These are phyloP conservation scores for Pimpla rufipes DNA, from an alignment of 2,888 invertebrate genomes.

Conservation along the genomic window DNA sequence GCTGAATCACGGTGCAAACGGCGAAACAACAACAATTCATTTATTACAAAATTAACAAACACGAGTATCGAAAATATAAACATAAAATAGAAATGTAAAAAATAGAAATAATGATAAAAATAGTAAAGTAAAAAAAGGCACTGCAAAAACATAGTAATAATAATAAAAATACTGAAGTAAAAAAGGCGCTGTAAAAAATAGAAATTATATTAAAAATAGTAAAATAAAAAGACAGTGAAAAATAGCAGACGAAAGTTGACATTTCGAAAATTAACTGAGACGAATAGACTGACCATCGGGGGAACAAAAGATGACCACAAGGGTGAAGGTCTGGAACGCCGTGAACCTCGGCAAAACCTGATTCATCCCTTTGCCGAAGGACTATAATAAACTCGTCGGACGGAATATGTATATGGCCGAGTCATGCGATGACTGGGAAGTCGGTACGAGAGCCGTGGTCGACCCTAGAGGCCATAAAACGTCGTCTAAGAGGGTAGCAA, in stretches of 20 bases:
- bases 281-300: neutral
- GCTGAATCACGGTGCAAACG: no score
- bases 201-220: neutral
- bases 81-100: no score
- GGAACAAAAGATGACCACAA: neutral
- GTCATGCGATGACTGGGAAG: constrained; percentile 1
- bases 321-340: neutral
- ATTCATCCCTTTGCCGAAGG: neutral
- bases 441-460: neutral
- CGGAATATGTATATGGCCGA: neutral
- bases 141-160: no score
- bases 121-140: no score
- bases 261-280: neutral
- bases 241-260: no score
- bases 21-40: no score
- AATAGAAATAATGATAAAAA: no score
- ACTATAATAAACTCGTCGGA: constrained; percentile 5
- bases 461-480: constrained; percentile 19
- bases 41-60: no score
- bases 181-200: neutral
- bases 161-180: neutral
- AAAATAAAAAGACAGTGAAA: no score
- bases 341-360: neutral
- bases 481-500: constrained; percentile 9
- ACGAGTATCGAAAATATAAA: no score